These are phyloP conservation scores for Bagarius yarrelli DNA, from an alignment of 2,113 vertebrate genomes.

Conservation along the genomic window DNA sequence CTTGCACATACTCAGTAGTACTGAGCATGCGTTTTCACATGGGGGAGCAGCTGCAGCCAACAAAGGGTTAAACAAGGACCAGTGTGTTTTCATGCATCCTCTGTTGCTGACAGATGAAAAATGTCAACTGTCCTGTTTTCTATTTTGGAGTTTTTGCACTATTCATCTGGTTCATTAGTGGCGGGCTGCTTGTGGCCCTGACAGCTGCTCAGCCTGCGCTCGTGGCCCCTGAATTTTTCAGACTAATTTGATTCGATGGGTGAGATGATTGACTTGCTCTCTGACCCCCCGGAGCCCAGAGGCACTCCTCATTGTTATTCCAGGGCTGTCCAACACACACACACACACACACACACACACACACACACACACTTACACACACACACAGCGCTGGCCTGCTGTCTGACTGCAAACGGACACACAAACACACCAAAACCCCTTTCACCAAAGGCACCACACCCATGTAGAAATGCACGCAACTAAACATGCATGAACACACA, in stretches of 20 bases:
- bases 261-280: constrained; percentile 99
- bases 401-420: constrained; percentile 81
- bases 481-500: neutral
- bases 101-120: constrained; percentile 99
- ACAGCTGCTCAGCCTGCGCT: constrained; percentile 97
- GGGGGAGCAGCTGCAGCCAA: constrained; percentile 69
- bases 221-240: constrained; percentile 92
- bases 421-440: constrained; percentile 51
- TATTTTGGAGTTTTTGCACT: constrained; percentile 99
- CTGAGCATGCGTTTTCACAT: neutral
- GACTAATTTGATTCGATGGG: constrained; percentile 93
- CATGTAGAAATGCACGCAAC: constrained; percentile 73
- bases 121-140: constrained; percentile 99
- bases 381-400: constrained; percentile 81
- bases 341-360: constrained; percentile 56
- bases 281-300: constrained; percentile 96
- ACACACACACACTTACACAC: constrained; percentile 41
- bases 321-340: constrained; percentile 81
- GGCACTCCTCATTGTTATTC: constrained; percentile 95
- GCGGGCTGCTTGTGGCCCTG: constrained; percentile 95
- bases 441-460: constrained; percentile 75
- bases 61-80: constrained; percentile 98
- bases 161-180: constrained; percentile 99
- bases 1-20: constrained; percentile 10
- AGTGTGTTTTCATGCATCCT: constrained; percentile 99